Conservation (phyloP, 2,797 vertebrate species). For the Apodemus agrarius region DNA sequence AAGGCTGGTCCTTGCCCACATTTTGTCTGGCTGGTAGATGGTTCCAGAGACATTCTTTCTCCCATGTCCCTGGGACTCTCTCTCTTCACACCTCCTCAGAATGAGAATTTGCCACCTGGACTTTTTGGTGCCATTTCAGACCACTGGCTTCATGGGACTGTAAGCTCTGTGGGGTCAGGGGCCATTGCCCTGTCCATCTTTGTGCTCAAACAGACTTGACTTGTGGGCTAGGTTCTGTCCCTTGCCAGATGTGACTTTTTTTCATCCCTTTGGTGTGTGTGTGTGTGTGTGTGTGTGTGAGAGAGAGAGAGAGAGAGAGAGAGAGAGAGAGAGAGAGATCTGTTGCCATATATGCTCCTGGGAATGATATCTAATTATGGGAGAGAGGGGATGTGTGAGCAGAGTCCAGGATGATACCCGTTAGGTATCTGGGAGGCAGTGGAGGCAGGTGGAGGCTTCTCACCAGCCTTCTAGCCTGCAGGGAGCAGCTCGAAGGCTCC, state of each 20-base stretch:
- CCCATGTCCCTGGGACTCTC: not conserved
- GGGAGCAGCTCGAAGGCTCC: not conserved
- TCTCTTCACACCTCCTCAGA: not conserved
- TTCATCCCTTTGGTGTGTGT: accelerated
- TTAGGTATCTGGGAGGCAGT: not conserved
- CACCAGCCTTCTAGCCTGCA: accelerated
- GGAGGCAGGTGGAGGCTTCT: accelerated
- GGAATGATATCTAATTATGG: not conserved
- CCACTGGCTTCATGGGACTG: too few species aligned
- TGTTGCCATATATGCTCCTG: not conserved
- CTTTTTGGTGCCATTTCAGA: not conserved
- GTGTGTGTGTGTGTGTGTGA: not conserved
- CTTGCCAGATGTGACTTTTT: not conserved
- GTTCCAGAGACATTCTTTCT: not conserved
- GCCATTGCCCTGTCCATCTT: not conserved
- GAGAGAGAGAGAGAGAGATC: too few species aligned
- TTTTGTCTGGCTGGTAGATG: not conserved
- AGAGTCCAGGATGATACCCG: accelerated
- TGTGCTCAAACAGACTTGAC: not conserved
- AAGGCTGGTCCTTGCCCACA: not conserved
- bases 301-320: too few species aligned
- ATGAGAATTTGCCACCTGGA: not conserved
- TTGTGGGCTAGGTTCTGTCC: not conserved
- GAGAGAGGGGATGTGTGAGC: not conserved
- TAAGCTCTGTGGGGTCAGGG: not conserved